These are phyloP conservation scores for Drosophila mimetica DNA, from an alignment of 2,888 invertebrate species.

Conservation along the genomic window DNA sequence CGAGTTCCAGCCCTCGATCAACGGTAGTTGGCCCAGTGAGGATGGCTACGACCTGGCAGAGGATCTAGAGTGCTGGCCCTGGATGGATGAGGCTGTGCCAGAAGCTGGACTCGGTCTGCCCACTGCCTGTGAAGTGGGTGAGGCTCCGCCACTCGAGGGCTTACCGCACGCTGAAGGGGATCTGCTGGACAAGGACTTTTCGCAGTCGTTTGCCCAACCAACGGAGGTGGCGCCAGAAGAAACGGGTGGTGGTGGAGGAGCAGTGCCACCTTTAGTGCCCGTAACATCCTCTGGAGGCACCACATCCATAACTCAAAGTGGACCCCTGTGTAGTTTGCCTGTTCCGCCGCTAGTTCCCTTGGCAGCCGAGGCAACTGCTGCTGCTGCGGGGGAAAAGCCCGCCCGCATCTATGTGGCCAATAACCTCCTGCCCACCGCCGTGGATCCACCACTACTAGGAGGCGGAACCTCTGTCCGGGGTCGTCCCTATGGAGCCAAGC, in stretches of 20 bases:
- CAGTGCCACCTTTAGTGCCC: conserved; percentile 70
- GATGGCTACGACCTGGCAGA: conserved; percentile 75
- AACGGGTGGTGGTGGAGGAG: conserved; percentile 34
- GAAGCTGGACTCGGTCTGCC: conserved; percentile 8
- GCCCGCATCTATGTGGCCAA: conserved; percentile 83
- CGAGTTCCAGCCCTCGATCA: conserved; percentile 38
- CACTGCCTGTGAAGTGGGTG: conserved; percentile 19
- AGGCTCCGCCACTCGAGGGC: conserved; percentile 28
- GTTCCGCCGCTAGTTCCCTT: conserved; percentile 62
- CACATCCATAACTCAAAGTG: background rate
- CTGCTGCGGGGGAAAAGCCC: conserved; percentile 64
- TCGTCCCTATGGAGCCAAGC: conserved; percentile 82
- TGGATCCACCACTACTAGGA: conserved; percentile 46
- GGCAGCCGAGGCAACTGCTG: conserved; percentile 12
- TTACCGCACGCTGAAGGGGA: conserved; percentile 44
- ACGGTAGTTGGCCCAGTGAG: conserved; percentile 59
- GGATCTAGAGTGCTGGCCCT: conserved; percentile 75
- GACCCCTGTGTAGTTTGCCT: conserved; percentile 35
- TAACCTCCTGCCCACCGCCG: conserved; percentile 75
- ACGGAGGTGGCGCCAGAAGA: conserved; percentile 6
- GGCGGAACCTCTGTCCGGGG: conserved; percentile 82
- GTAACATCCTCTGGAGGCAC: conserved; percentile 45
- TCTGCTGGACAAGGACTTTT: conserved; percentile 60
- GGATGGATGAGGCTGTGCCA: conserved; percentile 60
- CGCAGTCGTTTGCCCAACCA: conserved; percentile 44